These are phyloP conservation scores for Globodera rostochiensis DNA, from an alignment of 1,140 invertebrate species.

Conservation along the genomic window DNA sequence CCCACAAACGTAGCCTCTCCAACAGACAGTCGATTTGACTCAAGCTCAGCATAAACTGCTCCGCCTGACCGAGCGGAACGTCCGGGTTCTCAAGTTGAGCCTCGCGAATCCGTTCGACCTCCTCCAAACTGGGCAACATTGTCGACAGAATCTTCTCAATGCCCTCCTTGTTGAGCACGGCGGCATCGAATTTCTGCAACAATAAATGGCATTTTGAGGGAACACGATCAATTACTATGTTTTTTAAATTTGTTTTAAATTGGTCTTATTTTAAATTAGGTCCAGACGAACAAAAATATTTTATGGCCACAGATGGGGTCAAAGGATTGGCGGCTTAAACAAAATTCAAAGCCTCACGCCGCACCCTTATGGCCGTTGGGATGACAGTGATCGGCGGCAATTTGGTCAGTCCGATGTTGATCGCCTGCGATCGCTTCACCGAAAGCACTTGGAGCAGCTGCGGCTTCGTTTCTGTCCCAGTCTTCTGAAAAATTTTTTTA, in stretches of 20 bases:
- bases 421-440: conserved; percentile 95
- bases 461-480: conserved; percentile 79
- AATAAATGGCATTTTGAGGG: too few relatives aligned
- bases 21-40: conserved; percentile 92
- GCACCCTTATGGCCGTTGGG: conserved; percentile 82
- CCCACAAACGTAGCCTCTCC: conserved; percentile 92
- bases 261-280: neutral
- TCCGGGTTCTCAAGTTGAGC: conserved; percentile 90
- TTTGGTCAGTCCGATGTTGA: conserved; percentile 99
- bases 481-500: conserved; percentile 52
- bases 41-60: conserved; percentile 93
- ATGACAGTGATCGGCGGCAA: conserved; percentile 90
- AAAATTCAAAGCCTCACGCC: neutral
- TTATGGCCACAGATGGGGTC: too few relatives aligned
- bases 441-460: conserved; percentile 94
- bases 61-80: conserved; percentile 90
- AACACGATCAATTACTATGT: too few relatives aligned
- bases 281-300: too few relatives aligned
- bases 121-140: conserved; percentile 96
- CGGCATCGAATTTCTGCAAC: conserved; percentile 92
- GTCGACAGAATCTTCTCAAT: conserved; percentile 83
- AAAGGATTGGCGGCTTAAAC: neutral
- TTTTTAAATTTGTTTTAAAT: neutral
- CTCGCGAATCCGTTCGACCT: conserved; percentile 91
- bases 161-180: conserved; percentile 92